phyloP scores from a whole-genome alignment of 2,113 vertebrate genomes.

The Apeltes quadracus region DNA sequence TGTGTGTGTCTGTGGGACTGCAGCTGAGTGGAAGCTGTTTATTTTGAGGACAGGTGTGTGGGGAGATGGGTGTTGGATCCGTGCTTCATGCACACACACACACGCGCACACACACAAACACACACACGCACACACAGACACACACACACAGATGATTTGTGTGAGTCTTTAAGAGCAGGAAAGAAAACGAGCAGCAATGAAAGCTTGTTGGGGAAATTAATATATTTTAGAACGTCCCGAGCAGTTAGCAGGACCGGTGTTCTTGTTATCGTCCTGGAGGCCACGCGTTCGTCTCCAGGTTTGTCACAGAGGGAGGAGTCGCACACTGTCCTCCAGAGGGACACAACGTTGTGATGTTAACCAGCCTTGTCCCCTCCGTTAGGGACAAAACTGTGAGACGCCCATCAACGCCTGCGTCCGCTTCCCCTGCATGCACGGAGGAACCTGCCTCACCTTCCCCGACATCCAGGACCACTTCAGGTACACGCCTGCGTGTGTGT shows the following conservation, averaged over 20 bases:
- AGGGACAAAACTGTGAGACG: conserved; percentile 91
- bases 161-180: background rate
- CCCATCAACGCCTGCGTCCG: conserved; percentile 93
- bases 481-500: conserved; percentile 71
- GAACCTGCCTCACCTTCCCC: conserved; percentile 90
- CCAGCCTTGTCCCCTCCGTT: too few relatives aligned
- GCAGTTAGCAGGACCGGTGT: too few relatives aligned
- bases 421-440: conserved; percentile 90
- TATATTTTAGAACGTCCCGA: conserved; percentile 8
- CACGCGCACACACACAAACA: too few relatives aligned
- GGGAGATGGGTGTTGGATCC: conserved; percentile 27
- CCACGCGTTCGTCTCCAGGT: too few relatives aligned
- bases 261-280: too few relatives aligned
- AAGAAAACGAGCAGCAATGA: background rate
- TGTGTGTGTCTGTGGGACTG: conserved; percentile 4
- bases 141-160: too few relatives aligned
- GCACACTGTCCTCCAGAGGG: too few relatives aligned
- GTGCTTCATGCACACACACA: background rate
- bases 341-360: too few relatives aligned
- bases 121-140: too few relatives aligned
- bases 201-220: background rate
- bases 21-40: conserved; percentile 42
- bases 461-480: conserved; percentile 89
- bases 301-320: too few relatives aligned
- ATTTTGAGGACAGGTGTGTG: conserved; percentile 47